Base-by-base conservation (phyloP, 2,797 vertebrate genomes). In the Galaxias olidus region DNA sequence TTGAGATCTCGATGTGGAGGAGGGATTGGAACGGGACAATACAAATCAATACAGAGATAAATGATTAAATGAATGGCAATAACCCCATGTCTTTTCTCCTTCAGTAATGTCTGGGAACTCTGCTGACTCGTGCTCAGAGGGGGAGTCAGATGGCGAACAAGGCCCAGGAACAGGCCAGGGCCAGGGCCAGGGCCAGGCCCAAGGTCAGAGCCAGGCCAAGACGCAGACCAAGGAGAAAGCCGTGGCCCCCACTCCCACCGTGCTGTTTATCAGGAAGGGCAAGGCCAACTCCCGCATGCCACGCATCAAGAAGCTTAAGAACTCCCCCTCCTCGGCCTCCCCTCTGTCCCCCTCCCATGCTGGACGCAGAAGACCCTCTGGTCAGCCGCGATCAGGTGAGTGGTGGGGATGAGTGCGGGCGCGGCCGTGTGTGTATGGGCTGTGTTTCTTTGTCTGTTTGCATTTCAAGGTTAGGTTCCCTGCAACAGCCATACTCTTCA, bases 41-140 rank as follows among this genome's bases (percentile, higher is more conserved):
- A 30, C 30, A 30, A 30, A 30, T 30, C 30, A 30, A 30, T 30
- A 30, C 30, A 72, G 42, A 12, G 17, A 51, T 17, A 10, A 4
- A 50, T 53, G 10, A 10, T 7, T 61, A 10, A 8, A 4, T 68
- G 17, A 17, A 58, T 15, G 13, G 15, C n/a, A 19, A 17, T 46
- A 30, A 48, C 13, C 12, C 43, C 8, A 9, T 57, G 58, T 50
- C 17, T 43, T 43, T 18, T 43, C 11, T 65, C 13, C 15, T 10
- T 45, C 76, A 93, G 92, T 93, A n/a, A 90, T 93, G 91, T 93
- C 92, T 13, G 92, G 90, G 66, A 93, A 93, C 85, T 93, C 92
- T 18, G 92, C 90, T 2, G 91, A 93, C 81, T 92, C 92, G 0
- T 88, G 84, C 79, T 92, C 92, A 0, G 92, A 93, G 60, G 87